Conservation (phyloP, 2,888 invertebrate genomes). For the Melanophora roralis region DNA sequence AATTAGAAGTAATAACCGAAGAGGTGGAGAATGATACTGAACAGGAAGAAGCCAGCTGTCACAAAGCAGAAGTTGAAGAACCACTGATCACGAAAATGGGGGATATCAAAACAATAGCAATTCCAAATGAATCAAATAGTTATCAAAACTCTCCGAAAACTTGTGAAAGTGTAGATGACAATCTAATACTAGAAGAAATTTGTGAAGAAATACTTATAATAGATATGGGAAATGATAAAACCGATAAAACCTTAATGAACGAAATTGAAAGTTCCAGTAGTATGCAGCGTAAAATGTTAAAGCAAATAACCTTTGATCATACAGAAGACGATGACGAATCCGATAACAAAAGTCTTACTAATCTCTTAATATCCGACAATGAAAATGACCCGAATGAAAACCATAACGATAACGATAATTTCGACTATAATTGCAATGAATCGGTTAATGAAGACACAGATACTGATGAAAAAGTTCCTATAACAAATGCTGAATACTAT, state of each 20-base stretch:
- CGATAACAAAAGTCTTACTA: slow-evolving; percentile 70
- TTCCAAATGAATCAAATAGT: neutral
- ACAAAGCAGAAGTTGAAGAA: slow-evolving; percentile 23
- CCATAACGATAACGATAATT: slow-evolving; percentile 65
- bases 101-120: neutral
- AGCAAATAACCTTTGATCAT: slow-evolving; percentile 69
- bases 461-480: neutral
- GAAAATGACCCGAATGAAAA: slow-evolving; percentile 67
- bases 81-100: neutral
- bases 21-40: slow-evolving; percentile 46
- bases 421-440: slow-evolving; percentile 47
- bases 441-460: slow-evolving; percentile 48
- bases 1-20: slow-evolving; percentile 53
- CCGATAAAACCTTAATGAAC: neutral
- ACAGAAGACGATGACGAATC: slow-evolving; percentile 50
- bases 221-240: slow-evolving; percentile 64
- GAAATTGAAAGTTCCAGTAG: slow-evolving; percentile 35
- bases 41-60: neutral
- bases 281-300: slow-evolving; percentile 60
- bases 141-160: neutral
- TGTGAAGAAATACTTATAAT: slow-evolving; percentile 73
- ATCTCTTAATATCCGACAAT: slow-evolving; percentile 70
- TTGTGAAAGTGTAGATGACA: slow-evolving; percentile 12
- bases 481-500: slow-evolving; percentile 24
- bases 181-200: slow-evolving; percentile 71